These are phyloP conservation scores for Mustela lutreola DNA, from an alignment of 2,113 vertebrate species.

Conservation along the genomic window DNA sequence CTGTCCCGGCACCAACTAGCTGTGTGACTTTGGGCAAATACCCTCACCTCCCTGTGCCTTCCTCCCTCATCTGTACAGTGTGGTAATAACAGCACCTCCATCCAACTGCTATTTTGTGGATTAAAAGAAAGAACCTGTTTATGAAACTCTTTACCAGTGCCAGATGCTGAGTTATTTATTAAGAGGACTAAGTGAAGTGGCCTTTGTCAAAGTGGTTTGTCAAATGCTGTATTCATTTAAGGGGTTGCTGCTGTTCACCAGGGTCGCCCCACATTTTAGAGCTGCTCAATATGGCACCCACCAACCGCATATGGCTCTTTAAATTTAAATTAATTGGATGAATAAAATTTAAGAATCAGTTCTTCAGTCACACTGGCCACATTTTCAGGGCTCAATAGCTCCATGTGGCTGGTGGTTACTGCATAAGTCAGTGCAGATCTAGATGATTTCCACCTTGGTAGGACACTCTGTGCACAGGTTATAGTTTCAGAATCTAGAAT, in stretches of 20 bases:
- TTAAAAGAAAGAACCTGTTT: neutral
- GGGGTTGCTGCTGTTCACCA: neutral
- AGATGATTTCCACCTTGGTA: too few species aligned
- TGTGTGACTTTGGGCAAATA: neutral
- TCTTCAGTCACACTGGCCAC: neutral
- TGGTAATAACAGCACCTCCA: neutral
- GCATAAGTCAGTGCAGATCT: accelerated
- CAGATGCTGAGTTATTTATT: neutral
- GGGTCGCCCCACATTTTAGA: neutral
- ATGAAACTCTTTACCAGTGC: neutral
- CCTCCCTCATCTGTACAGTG: neutral
- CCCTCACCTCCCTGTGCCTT: neutral
- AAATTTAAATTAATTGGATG: slow-evolving; percentile 9
- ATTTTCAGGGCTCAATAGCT: neutral
- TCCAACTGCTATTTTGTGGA: neutral
- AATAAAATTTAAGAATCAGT: neutral
- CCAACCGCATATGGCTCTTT: neutral
- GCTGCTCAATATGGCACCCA: neutral
- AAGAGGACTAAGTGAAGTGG: neutral
- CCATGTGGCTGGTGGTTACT: neutral
- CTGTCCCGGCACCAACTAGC: neutral
- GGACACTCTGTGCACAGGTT: neutral
- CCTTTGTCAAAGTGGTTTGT: neutral
- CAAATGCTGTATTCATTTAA: neutral
- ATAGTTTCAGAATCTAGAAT: neutral